These are phyloP conservation scores for Centropus unirufus DNA, from an alignment of 2,113 vertebrate genomes.

Conservation along the genomic window DNA sequence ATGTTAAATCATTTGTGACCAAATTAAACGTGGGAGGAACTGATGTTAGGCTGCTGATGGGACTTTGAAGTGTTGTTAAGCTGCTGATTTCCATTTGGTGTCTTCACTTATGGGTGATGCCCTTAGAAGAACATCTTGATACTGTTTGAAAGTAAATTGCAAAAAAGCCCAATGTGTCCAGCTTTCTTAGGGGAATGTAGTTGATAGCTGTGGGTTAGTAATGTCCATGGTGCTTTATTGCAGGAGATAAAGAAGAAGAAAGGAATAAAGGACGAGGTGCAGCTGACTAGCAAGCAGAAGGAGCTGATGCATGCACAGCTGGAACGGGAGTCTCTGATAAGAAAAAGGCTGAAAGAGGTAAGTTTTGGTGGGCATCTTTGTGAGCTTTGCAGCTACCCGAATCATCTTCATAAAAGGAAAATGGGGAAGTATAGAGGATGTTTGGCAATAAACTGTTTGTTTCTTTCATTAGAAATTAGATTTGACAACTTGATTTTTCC, in stretches of 20 bases:
- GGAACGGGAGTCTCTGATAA: constrained; percentile 88
- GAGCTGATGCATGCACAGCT: constrained; percentile 92
- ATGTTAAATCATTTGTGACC: background rate
- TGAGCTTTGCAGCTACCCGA: background rate
- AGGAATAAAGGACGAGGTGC: constrained; percentile 94
- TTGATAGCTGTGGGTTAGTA: background rate
- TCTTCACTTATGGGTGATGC: background rate
- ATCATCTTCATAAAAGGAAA: background rate
- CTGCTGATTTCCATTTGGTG: background rate
- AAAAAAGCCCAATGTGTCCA: background rate
- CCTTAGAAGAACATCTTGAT: background rate
- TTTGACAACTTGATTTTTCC: background rate
- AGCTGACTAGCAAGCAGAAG: constrained; percentile 94
- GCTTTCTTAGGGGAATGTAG: background rate
- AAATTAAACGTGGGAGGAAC: background rate
- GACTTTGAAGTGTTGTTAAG: background rate
- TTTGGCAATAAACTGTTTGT: background rate
- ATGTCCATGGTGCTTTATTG: background rate
- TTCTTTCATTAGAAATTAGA: background rate
- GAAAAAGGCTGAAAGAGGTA: constrained; percentile 86
- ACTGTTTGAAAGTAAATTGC: background rate
- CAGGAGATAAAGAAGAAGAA: constrained; percentile 98
- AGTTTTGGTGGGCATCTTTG: background rate
- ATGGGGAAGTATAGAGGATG: background rate
- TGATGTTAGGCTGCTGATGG: background rate